Evolutionary conservation across 2,797 vertebrate genomes (phyloP).

Genomic region (Discoglossus pictus): DNA sequence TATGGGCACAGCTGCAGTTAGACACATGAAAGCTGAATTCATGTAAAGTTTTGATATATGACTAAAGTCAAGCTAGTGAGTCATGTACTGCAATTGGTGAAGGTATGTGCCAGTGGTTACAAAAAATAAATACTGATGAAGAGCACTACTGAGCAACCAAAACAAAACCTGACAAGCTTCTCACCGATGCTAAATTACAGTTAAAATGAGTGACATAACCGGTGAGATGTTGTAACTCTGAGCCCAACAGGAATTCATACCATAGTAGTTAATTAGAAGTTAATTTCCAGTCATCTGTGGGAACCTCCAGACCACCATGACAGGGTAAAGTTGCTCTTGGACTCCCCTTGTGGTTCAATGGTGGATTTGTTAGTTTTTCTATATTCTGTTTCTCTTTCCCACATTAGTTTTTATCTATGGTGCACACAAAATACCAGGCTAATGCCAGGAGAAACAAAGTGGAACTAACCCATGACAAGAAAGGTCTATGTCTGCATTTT

Average conservation of each 20-base stretch:
- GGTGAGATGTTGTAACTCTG: constrained; percentile 14
- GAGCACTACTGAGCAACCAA: constrained; percentile 7
- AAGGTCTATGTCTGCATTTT: too few relatives aligned
- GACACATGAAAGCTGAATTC: not conserved
- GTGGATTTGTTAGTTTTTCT: not conserved
- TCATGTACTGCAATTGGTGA: constrained; percentile 4
- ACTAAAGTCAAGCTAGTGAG: not conserved
- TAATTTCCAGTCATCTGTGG: constrained; percentile 44
- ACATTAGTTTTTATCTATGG: too few relatives aligned
- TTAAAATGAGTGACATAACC: constrained; percentile 29
- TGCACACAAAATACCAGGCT: too few relatives aligned
- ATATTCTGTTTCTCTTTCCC: not conserved
- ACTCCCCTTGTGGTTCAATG: not conserved
- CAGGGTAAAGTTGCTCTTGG: constrained; percentile 1
- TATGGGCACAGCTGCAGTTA: constrained; percentile 1
- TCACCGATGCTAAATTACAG: constrained; percentile 12
- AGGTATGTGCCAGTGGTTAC: constrained; percentile 10
- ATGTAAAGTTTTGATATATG: not conserved
- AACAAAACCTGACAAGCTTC: constrained; percentile 22
- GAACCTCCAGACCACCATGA: constrained; percentile 32
- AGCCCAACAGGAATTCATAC: constrained; percentile 26
- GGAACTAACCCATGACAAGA: too few relatives aligned
- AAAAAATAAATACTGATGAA: constrained; percentile 20
- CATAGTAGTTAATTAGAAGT: constrained; percentile 42
- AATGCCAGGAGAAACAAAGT: too few relatives aligned